Base-by-base conservation (phyloP, 1,140 invertebrate genomes). In the Drosophila truncata region DNA sequence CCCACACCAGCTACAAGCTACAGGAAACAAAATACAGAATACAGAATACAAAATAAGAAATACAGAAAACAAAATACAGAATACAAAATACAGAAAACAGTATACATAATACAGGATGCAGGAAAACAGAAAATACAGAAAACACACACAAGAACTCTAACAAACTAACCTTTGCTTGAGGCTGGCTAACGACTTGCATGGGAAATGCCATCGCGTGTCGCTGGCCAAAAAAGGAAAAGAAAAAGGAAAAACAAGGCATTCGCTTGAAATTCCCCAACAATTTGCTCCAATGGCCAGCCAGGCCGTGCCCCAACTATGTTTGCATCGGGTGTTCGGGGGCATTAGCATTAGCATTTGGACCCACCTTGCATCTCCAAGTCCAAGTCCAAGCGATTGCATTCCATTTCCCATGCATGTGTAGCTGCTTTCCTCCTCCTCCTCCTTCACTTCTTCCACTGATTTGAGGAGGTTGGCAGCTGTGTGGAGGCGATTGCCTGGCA, bases 391-490 rank as follows among this genome's bases (percentile, higher is more conserved):
- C 39, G 50, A 69, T 57, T 69, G 63, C 67, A 57, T 57, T 41
- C 27, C 66, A 61, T 62, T 61, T 41, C 41, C 55, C 18, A 54
- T 62, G 60, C 60, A 62, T 62, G 61, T 52, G 61, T 65, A 27
- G 16, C 20, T 39, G n/a, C 20, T 41, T 20, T 31, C 31, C 6
- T 16, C 35, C 25, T 20, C n/a, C n/a, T n/a, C n/a, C n/a, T 59
- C 44, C 44, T 55, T n/a, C 14, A 20, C 11, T 18, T 16, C 41
- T 41, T 41, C 65, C 57, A 85, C 82, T 82, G 83, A 85, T 82
- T 79, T 74, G 49, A 82, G 39, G 20, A 31, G 58, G 23, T 27
- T 50, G 20, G 42, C 42, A 8, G 31, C n/a, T 55, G 39, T 18
- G 57, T n/a, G 16, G 23, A 9, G 31, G 10, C 20, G 57, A 49